Evolutionary conservation across 2,888 invertebrate species (phyloP).

Genomic region (Ochropleura plecta): DNA sequence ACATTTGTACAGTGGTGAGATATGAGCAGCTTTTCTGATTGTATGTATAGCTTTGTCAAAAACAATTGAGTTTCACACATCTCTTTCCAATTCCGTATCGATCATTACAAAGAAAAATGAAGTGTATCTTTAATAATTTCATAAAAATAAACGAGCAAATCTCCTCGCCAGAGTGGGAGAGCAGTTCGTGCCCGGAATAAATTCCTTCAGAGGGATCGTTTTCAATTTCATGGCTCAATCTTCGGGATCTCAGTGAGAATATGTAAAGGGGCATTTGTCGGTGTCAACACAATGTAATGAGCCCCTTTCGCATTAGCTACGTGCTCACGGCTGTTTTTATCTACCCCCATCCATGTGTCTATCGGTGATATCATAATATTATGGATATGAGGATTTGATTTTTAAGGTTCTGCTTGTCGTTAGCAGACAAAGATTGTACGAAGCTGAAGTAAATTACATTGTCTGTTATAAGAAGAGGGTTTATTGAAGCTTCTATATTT

Average conservation of each 20-base stretch:
- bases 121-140: slow-evolving; percentile 89
- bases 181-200: slow-evolving; percentile 90
- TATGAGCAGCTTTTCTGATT: slow-evolving; percentile 8
- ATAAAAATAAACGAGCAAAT: slow-evolving; percentile 90
- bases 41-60: slow-evolving; percentile 7
- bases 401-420: slow-evolving; percentile 29
- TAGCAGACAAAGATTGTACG: slow-evolving; percentile 24
- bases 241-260: slow-evolving; percentile 89
- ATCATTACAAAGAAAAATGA: slow-evolving; percentile 77
- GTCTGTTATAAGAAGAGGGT: background rate
- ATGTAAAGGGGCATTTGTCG: slow-evolving; percentile 90
- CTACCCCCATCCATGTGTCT: slow-evolving; percentile 67
- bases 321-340: slow-evolving; percentile 80
- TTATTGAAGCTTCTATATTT: background rate
- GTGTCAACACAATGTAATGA: slow-evolving; percentile 90
- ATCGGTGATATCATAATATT: slow-evolving; percentile 67
- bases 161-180: slow-evolving; percentile 87
- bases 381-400: slow-evolving; percentile 62
- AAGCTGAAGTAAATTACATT: slow-evolving; percentile 6
- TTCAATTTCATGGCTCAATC: slow-evolving; percentile 91
- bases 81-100: slow-evolving; percentile 49
- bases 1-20: background rate
- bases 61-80: slow-evolving; percentile 52
- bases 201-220: slow-evolving; percentile 90
- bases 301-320: slow-evolving; percentile 85